Conservation (phyloP, 1,140 invertebrate species). For the Charaxes varanes region DNA sequence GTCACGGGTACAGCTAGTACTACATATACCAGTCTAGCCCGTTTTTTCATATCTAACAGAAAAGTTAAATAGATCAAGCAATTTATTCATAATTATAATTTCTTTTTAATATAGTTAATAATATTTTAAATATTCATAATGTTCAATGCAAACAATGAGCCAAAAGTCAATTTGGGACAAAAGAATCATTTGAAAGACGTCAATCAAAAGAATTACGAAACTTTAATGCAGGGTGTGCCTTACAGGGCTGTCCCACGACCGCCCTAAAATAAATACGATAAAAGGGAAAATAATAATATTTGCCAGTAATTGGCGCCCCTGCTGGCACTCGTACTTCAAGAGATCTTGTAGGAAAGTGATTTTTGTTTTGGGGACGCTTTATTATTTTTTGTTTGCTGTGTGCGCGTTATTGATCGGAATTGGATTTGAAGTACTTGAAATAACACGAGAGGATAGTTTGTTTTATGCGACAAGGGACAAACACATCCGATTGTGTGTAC, state of each 20-base stretch:
- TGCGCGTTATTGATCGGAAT: constrained; percentile 37
- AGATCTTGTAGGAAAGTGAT: constrained; percentile 64
- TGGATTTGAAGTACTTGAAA: too few species aligned
- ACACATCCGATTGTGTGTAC: too few species aligned
- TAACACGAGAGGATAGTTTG: too few species aligned
- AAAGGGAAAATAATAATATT: constrained; percentile 65
- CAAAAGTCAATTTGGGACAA: constrained; percentile 59
- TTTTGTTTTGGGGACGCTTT: constrained; percentile 31
- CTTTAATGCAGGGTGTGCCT: constrained; percentile 65
- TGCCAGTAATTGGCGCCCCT: constrained; percentile 64
- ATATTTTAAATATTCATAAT: too few species aligned
- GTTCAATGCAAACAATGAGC: constrained; percentile 10
- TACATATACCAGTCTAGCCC: too few species aligned
- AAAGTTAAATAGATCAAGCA: too few species aligned
- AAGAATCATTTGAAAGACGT: constrained; percentile 54
- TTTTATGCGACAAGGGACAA: too few species aligned
- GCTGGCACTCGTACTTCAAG: constrained; percentile 50
- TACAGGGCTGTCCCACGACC: constrained; percentile 66
- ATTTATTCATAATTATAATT: too few species aligned
- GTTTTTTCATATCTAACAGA: too few species aligned
- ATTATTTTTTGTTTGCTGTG: constrained; percentile 17
- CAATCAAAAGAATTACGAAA: constrained; percentile 60
- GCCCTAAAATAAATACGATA: constrained; percentile 59
- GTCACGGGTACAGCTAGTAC: too few species aligned
- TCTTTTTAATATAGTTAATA: too few species aligned